phyloP scores from a whole-genome alignment of 92 coral and sea anemone species.

The Scolanthus callimorphus region DNA sequence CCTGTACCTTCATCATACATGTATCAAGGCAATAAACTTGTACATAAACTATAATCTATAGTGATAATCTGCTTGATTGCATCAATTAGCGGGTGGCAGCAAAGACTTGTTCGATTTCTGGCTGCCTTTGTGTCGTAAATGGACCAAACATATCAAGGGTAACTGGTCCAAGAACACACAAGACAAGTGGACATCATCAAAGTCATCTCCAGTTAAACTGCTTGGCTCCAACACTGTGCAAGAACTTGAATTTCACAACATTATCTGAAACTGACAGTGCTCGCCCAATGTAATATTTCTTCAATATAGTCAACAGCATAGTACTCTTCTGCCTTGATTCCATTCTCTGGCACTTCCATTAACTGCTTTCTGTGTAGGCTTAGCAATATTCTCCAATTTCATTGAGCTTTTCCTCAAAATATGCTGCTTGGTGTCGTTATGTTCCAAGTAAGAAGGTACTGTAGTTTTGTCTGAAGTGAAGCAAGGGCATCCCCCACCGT shows the following conservation, averaged over 20 bases:
- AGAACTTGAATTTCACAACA: neutral
- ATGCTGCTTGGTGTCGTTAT: too few relatives aligned
- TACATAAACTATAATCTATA: neutral
- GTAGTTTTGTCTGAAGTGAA: neutral
- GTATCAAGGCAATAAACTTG: neutral
- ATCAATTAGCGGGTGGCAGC: neutral
- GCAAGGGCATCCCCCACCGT: neutral
- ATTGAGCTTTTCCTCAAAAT: too few relatives aligned
- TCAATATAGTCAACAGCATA: neutral
- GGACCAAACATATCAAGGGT: too few relatives aligned
- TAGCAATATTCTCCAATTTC: too few relatives aligned
- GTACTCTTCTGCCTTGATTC: neutral
- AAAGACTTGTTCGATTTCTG: neutral
- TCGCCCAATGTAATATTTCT: neutral
- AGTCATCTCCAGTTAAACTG: neutral
- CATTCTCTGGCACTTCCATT: too few relatives aligned
- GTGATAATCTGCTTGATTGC: neutral
- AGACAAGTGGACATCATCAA: neutral
- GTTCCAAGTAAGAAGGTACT: too few relatives aligned
- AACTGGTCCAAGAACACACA: neutral
- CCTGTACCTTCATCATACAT: neutral
- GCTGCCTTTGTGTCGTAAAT: neutral
- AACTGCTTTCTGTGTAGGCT: too few relatives aligned
- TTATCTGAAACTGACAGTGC: neutral
- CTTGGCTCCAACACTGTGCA: neutral